phyloP scores from a whole-genome alignment of 2,888 invertebrate species.

The Phaonia tiefii region DNA sequence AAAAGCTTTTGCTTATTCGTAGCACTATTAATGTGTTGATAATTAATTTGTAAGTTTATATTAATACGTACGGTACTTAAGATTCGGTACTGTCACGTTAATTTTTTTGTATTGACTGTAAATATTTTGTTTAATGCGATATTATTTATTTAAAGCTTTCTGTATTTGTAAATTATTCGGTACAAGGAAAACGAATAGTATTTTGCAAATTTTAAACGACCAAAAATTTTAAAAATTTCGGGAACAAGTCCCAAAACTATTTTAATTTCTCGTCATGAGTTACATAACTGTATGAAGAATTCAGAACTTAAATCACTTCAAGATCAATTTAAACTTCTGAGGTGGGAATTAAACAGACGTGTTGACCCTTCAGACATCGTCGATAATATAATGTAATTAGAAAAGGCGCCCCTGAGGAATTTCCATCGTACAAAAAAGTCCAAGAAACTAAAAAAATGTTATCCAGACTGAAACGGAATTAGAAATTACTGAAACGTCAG shows the following conservation, averaged over 20 bases:
- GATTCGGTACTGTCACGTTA: neutral
- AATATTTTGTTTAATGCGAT: slow-evolving; percentile 17
- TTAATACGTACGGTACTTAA: neutral
- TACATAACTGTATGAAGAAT: too few relatives aligned
- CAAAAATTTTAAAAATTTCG: too few relatives aligned
- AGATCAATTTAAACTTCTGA: slow-evolving; percentile 7
- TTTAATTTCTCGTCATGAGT: too few relatives aligned
- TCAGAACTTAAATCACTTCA: too few relatives aligned
- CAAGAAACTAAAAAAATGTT: too few relatives aligned
- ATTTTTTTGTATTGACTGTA: slow-evolving; percentile 15
- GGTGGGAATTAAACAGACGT: slow-evolving; percentile 4
- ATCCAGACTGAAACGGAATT: too few relatives aligned
- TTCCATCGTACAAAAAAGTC: too few relatives aligned
- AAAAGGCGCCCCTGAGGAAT: too few relatives aligned
- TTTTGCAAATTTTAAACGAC: neutral
- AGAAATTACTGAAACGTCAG: too few relatives aligned
- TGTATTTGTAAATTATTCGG: neutral
- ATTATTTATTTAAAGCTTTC: slow-evolving; percentile 11
- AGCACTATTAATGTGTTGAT: slow-evolving; percentile 11
- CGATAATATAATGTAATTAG: too few relatives aligned
- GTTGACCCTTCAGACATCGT: neutral
- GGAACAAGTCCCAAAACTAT: too few relatives aligned
- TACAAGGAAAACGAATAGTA: neutral
- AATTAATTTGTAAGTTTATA: neutral
- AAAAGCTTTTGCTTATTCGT: too few relatives aligned